Evolutionary conservation across 2,888 invertebrate genomes (phyloP).

Genomic region (Melanostoma scalare): DNA sequence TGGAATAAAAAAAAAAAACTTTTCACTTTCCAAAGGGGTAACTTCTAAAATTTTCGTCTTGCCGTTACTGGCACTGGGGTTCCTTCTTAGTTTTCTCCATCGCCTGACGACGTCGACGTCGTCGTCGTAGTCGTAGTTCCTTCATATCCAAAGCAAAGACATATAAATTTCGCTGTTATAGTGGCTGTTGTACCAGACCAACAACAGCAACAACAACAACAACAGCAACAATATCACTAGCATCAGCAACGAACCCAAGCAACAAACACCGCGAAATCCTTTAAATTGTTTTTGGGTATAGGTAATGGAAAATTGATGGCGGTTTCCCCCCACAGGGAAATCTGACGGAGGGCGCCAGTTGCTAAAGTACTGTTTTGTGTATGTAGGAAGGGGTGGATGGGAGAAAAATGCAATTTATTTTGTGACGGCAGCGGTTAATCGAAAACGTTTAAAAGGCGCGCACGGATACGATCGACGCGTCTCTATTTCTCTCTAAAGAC

Average conservation of each 20-base stretch:
- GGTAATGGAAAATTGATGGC: conserved; percentile 73
- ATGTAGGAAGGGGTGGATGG: conserved; percentile 11
- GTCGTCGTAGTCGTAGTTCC: neutral
- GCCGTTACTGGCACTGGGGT: conserved; percentile 24
- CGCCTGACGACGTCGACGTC: neutral
- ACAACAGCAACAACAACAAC: neutral
- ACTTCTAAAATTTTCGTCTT: conserved; percentile 33
- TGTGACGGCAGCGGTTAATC: conserved; percentile 73
- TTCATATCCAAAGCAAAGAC: conserved; percentile 14
- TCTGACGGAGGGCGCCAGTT: conserved; percentile 42
- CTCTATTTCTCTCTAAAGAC: conserved; percentile 71
- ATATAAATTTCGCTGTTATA: conserved; percentile 35
- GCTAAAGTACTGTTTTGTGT: neutral
- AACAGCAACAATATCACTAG: conserved; percentile 2
- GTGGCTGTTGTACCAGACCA: conserved; percentile 1
- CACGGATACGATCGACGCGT: conserved; percentile 73
- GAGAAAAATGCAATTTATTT: conserved; percentile 72
- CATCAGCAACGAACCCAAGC: conserved; percentile 52
- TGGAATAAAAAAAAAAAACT: conserved; percentile 8
- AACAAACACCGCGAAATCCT: conserved; percentile 65
- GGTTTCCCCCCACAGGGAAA: conserved; percentile 65
- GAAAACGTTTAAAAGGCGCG: conserved; percentile 73
- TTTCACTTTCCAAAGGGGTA: conserved; percentile 55
- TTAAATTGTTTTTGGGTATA: conserved; percentile 72
- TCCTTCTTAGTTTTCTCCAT: neutral